A percentile compares a stretch with the other conserved stretches of the same genome.
Evolutionary conservation across 1,140 invertebrate species (phyloP).

Genomic region (Zaprionus ghesquierei): DNA sequence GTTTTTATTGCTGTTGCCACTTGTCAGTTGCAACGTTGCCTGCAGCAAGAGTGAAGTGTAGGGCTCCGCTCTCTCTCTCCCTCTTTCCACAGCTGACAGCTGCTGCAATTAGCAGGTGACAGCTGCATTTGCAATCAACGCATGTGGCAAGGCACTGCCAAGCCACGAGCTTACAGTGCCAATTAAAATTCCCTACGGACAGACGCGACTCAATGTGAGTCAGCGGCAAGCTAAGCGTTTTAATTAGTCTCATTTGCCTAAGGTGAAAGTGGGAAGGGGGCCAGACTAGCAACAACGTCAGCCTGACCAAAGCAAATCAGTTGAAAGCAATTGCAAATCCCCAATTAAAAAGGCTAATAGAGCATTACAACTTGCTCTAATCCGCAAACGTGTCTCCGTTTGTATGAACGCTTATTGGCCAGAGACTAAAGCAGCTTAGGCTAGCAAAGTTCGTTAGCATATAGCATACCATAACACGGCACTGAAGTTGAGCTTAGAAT

Average conservation of each 20-base stretch:
- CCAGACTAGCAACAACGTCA: neutral
- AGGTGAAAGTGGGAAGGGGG: too few relatives aligned
- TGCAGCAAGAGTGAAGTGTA: neutral
- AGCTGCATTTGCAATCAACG: neutral
- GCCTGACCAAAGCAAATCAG: too few relatives aligned
- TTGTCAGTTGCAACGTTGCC: neutral
- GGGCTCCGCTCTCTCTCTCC: neutral
- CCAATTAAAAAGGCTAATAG: too few relatives aligned
- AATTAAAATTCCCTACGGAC: slow-evolving; percentile 8
- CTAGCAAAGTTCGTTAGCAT: too few relatives aligned
- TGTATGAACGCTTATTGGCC: too few relatives aligned
- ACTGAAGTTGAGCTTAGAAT: too few relatives aligned
- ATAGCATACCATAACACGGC: too few relatives aligned
- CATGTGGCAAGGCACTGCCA: neutral
- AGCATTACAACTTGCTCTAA: too few relatives aligned
- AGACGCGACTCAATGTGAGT: neutral
- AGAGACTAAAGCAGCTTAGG: too few relatives aligned
- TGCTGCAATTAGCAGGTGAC: slow-evolving; percentile 1
- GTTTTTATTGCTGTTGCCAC: neutral
- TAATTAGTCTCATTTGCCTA: slow-evolving; percentile 4
- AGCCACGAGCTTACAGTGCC: neutral
- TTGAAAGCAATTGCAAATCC: too few relatives aligned
- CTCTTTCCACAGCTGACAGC: neutral
- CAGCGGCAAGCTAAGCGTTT: neutral
- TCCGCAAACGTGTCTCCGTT: too few relatives aligned